A percentile compares a stretch with the other conserved stretches of the same genome.
These are phyloP conservation scores for Nematolebias whitei DNA, from an alignment of 2,113 vertebrate genomes.

Conservation along the genomic window DNA sequence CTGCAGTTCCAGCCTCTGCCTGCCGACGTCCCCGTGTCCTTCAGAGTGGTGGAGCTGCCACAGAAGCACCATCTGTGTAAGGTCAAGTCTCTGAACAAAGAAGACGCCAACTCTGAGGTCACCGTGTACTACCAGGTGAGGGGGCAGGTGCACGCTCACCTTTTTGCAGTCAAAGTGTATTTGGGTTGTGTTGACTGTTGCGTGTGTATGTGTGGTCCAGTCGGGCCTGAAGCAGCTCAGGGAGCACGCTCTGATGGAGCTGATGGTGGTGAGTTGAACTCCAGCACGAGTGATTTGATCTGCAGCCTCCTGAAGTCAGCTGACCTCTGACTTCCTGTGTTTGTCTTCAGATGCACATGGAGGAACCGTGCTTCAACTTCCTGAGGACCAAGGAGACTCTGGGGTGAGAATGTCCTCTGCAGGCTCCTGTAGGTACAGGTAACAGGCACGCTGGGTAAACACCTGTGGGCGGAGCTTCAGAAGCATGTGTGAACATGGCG, in stretches of 20 bases:
- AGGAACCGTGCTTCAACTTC: slow-evolving; percentile 97
- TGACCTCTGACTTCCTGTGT: neutral
- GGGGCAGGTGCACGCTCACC: too few relatives aligned
- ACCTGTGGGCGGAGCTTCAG: too few relatives aligned
- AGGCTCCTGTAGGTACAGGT: too few relatives aligned
- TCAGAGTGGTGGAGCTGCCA: slow-evolving; percentile 92
- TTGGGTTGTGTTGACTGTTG: too few relatives aligned
- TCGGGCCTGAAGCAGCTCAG: slow-evolving; percentile 88
- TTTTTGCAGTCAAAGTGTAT: neutral
- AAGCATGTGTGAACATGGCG: too few relatives aligned
- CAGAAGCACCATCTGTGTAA: slow-evolving; percentile 88
- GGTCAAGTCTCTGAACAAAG: slow-evolving; percentile 92
- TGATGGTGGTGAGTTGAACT: slow-evolving; percentile 88
- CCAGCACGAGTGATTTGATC: neutral
- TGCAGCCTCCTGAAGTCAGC: neutral
- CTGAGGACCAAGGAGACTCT: slow-evolving; percentile 97
- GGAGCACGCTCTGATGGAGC: slow-evolving; percentile 94
- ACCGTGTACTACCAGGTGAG: slow-evolving; percentile 74
- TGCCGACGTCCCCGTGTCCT: slow-evolving; percentile 89
- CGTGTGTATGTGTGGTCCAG: slow-evolving; percentile 70
- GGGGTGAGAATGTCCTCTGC: slow-evolving; percentile 27
- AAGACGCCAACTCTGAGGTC: slow-evolving; percentile 94
- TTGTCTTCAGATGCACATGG: slow-evolving; percentile 95
- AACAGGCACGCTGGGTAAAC: too few relatives aligned
- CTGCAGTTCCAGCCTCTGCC: slow-evolving; percentile 84